Evolutionary conservation across 2,888 invertebrate genomes (phyloP).

Genomic region (Tiphia femorata): DNA sequence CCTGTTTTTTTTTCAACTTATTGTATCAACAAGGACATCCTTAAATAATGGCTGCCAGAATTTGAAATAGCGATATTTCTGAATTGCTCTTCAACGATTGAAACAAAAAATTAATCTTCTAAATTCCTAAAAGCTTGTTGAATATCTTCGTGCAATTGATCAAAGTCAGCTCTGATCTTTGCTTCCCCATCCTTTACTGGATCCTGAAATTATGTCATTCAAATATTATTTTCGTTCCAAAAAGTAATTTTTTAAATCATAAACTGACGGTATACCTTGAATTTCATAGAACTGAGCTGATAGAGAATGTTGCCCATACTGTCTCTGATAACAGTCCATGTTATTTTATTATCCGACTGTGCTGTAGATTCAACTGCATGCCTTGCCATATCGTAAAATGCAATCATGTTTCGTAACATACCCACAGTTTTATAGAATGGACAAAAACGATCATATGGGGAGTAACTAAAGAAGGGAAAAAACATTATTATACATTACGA

Average conservation of each 20-base stretch:
- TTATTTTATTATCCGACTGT: constrained; percentile 98
- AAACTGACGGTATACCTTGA: constrained; percentile 81
- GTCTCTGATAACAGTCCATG: constrained; percentile 97
- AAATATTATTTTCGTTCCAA: constrained; percentile 1
- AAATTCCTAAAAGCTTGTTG: constrained; percentile 98
- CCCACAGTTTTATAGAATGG: constrained; percentile 99
- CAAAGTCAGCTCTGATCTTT: constrained; percentile 97
- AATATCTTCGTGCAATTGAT: constrained; percentile 97
- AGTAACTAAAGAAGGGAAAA: constrained; percentile 74
- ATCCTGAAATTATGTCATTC: constrained; percentile 74
- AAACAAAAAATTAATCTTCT: constrained; percentile 83
- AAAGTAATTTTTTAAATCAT: neutral
- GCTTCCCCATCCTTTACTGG: constrained; percentile 98
- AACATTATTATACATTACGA: neutral
- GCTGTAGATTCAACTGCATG: constrained; percentile 99
- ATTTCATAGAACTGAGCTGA: constrained; percentile 99
- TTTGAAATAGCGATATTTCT: constrained; percentile 22
- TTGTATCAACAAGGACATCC: constrained; percentile 46
- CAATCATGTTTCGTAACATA: constrained; percentile 98
- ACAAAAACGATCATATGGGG: constrained; percentile 96
- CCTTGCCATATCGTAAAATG: constrained; percentile 98
- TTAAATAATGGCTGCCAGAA: constrained; percentile 42
- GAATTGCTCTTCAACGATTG: constrained; percentile 24
- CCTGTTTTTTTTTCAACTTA: constrained; percentile 6
- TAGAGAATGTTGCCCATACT: constrained; percentile 97